phyloP scores from a whole-genome alignment of 2,888 invertebrate genomes.

The Octodonta nipae region DNA sequence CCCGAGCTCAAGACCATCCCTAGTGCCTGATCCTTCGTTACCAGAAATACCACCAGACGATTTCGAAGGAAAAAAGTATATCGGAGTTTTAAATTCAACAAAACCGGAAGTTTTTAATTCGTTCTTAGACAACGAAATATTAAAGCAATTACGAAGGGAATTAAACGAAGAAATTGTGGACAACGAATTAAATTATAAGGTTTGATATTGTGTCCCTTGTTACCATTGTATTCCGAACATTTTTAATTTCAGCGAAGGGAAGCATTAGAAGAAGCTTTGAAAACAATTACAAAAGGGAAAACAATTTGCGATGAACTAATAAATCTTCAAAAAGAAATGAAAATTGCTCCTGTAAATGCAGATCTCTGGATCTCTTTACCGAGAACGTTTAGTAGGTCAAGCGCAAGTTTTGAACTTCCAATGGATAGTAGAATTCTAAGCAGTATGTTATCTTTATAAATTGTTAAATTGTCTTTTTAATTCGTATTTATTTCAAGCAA shows the following conservation, averaged over 20 bases:
- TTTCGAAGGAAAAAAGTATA: slow-evolving; percentile 6
- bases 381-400: slow-evolving; percentile 59
- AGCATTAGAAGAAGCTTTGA: slow-evolving; percentile 55
- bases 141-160: slow-evolving; percentile 53
- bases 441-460: slow-evolving; percentile 27
- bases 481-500: slow-evolving; percentile 39
- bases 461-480: background rate
- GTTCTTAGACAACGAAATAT: slow-evolving; percentile 46
- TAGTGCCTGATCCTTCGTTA: slow-evolving; percentile 34
- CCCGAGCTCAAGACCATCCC: slow-evolving; percentile 51
- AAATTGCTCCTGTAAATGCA: slow-evolving; percentile 39
- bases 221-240: slow-evolving; percentile 3
- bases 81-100: background rate
- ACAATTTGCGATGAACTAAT: slow-evolving; percentile 41
- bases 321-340: slow-evolving; percentile 38
- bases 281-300: slow-evolving; percentile 29
- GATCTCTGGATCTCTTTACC: slow-evolving; percentile 55
- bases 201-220: slow-evolving; percentile 25
- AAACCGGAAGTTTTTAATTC: slow-evolving; percentile 26
- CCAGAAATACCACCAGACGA: slow-evolving; percentile 8
- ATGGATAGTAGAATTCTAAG: slow-evolving; percentile 46
- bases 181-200: slow-evolving; percentile 54
- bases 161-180: slow-evolving; percentile 55
- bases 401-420: slow-evolving; percentile 62
- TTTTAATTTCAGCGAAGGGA: slow-evolving; percentile 41